Percentiles rank a stretch among this genome's conserved stretches.
Evolutionary conservation across 2,888 invertebrate genomes (phyloP).

Genomic region (Acleris emargana): DNA sequence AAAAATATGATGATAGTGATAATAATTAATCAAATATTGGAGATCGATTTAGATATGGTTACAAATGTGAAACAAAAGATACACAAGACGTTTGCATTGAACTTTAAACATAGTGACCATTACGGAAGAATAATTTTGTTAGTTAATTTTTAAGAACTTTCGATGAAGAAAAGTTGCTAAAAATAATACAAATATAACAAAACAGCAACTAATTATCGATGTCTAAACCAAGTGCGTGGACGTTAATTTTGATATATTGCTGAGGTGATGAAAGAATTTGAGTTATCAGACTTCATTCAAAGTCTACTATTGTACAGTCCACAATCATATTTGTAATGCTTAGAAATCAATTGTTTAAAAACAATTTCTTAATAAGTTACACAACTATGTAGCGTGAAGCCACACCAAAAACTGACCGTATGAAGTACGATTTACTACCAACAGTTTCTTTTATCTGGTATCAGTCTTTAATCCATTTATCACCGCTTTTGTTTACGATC

Average conservation of each 20-base stretch:
- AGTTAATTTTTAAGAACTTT: no score
- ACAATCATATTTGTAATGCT: neutral
- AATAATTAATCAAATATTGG: slow-evolving; percentile 25
- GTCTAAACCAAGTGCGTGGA: no score
- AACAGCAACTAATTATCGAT: no score
- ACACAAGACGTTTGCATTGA: slow-evolving; percentile 1
- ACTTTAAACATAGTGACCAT: neutral
- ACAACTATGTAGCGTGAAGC: slow-evolving; percentile 20
- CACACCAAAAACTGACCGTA: slow-evolving; percentile 60
- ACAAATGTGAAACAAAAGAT: slow-evolving; percentile 19
- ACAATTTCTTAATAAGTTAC: slow-evolving; percentile 12
- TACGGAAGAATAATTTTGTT: no score
- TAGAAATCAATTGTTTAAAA: no score
- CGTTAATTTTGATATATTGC: no score
- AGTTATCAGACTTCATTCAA: neutral
- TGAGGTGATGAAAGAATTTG: no score
- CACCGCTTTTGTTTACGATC: slow-evolving; percentile 83
- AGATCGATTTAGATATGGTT: slow-evolving; percentile 16
- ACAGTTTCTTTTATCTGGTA: slow-evolving; percentile 78
- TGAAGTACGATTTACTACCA: slow-evolving; percentile 78
- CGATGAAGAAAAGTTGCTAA: neutral
- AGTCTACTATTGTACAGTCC: neutral
- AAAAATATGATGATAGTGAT: slow-evolving; percentile 16
- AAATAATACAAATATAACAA: no score
- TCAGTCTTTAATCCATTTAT: slow-evolving; percentile 81